A percentile compares a stretch with the other conserved stretches of the same genome.
Conservation (phyloP, 2,888 invertebrate species). For the Acanthosepion pharaonis region DNA sequence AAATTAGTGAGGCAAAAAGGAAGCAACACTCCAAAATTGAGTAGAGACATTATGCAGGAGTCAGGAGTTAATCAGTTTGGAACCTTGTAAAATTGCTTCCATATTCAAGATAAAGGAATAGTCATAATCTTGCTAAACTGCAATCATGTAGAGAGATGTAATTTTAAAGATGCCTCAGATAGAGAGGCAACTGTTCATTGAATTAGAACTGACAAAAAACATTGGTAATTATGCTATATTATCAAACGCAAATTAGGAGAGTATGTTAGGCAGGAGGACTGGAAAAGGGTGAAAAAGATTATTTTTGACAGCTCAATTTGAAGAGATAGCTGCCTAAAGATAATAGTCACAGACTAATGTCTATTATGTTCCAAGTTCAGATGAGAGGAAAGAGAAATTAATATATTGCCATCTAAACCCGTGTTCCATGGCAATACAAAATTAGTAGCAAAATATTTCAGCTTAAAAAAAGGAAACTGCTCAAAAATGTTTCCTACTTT, state of each 20-base stretch:
- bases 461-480: neutral
- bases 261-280: neutral
- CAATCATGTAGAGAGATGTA: neutral
- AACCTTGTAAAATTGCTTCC: neutral
- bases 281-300: neutral
- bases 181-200: neutral
- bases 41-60: neutral
- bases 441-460: neutral
- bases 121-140: neutral
- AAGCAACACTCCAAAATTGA: neutral
- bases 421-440: neutral
- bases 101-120: neutral
- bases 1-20: neutral
- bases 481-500: neutral
- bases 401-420: neutral
- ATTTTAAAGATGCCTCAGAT: neutral
- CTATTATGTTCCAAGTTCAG: neutral
- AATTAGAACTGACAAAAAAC: neutral
- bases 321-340: neutral
- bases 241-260: neutral
- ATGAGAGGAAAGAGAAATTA: neutral
- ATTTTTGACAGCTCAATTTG: constrained; percentile 10
- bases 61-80: neutral
- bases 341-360: constrained; percentile 9
- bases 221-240: neutral